These are phyloP conservation scores for Tuberolachnus salignus DNA, from an alignment of 2,888 invertebrate species.

Conservation along the genomic window DNA sequence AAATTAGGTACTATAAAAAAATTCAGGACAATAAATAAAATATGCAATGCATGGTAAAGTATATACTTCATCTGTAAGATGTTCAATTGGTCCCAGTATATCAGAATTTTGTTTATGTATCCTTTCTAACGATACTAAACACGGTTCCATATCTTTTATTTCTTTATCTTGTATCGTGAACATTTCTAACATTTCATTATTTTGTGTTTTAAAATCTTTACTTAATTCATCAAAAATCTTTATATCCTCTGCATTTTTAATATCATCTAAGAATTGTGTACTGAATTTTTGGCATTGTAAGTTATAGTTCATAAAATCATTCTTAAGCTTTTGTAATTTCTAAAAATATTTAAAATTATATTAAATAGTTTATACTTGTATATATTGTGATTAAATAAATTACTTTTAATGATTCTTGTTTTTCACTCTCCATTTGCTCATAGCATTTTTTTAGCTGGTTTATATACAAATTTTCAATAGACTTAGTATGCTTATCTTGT, in stretches of 20 bases:
- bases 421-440: conserved; percentile 33
- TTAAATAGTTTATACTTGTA: background rate
- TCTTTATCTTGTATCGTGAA: conserved; percentile 33
- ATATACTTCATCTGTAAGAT: conserved; percentile 40
- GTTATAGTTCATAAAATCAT: conserved; percentile 22
- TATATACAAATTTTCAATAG: conserved; percentile 27
- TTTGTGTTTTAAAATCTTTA: conserved; percentile 9
- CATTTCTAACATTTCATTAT: conserved; percentile 40
- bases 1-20: background rate
- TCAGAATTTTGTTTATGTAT: conserved; percentile 23
- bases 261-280: conserved; percentile 30
- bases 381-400: background rate
- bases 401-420: conserved; percentile 47
- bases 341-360: conserved; percentile 14
- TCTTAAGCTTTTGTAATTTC: conserved; percentile 43
- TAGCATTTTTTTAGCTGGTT: conserved; percentile 37
- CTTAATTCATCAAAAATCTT: conserved; percentile 16
- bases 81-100: conserved; percentile 39
- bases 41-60: background rate
- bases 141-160: conserved; percentile 28
- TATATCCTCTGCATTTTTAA: conserved; percentile 18
- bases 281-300: conserved; percentile 36
- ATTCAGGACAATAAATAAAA: no score
- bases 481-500: conserved; percentile 29
- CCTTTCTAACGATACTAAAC: conserved; percentile 43